A percentile compares a stretch with the other conserved stretches of the same genome.
These are phyloP conservation scores for Siniperca knerii DNA, from an alignment of 2,113 vertebrate species.

Conservation along the genomic window DNA sequence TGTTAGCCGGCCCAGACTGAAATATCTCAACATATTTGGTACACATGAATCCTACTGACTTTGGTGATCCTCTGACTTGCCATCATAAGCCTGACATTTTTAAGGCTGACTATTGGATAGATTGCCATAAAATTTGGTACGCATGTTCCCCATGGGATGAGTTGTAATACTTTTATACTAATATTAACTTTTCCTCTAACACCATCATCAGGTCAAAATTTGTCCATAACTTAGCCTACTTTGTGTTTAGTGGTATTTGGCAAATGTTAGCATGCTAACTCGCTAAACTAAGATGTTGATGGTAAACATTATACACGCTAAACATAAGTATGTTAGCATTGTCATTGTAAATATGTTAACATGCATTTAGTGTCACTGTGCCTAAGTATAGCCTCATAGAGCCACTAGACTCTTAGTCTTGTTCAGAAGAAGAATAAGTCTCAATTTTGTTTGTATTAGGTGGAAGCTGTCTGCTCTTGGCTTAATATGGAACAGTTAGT, in stretches of 20 bases:
- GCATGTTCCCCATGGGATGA: background rate
- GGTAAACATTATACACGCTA: too few species aligned
- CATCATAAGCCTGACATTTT: background rate
- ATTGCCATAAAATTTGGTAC: background rate
- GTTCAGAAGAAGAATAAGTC: background rate
- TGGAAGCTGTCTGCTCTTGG: constrained; percentile 20
- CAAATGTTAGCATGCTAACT: too few species aligned
- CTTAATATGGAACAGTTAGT: constrained; percentile 20
- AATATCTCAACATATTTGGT: background rate
- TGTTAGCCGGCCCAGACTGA: background rate
- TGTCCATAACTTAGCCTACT: background rate
- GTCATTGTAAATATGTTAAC: background rate
- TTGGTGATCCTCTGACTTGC: background rate
- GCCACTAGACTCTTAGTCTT: background rate
- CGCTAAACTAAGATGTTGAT: too few species aligned
- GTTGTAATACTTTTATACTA: too few species aligned
- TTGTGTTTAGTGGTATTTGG: background rate
- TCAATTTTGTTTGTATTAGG: constrained; percentile 26
- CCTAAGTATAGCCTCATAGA: background rate
- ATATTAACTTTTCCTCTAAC: background rate
- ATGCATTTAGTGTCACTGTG: background rate
- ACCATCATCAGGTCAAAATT: background rate
- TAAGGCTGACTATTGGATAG: background rate
- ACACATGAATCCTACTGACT: background rate
- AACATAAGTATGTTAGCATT: background rate